These are phyloP conservation scores for Xylota segnis DNA, from an alignment of 2,888 invertebrate species.

Conservation along the genomic window DNA sequence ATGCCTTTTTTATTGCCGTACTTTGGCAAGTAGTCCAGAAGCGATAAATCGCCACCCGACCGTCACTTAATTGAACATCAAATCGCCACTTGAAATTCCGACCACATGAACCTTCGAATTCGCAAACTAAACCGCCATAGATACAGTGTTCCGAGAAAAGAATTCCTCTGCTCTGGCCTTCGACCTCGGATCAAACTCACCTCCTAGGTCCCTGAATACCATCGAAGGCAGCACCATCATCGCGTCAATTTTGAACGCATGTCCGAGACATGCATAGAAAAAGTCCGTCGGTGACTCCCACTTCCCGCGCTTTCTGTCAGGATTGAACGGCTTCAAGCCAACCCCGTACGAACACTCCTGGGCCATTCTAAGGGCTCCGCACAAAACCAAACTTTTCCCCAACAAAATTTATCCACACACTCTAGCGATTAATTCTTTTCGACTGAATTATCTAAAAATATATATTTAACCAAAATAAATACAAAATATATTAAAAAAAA, in stretches of 20 bases:
- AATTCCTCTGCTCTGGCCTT: neutral
- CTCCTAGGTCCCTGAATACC: constrained; percentile 79
- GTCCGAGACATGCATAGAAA: constrained; percentile 91
- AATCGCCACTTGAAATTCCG: neutral
- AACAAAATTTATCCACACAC: constrained; percentile 35
- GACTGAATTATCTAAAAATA: constrained; percentile 54
- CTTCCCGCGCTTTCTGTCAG: constrained; percentile 86
- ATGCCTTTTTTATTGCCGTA: constrained; percentile 25
- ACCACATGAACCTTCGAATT: neutral
- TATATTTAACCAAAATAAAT: constrained; percentile 49
- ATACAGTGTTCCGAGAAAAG: neutral
- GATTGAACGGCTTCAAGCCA: constrained; percentile 81
- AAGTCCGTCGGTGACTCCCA: constrained; percentile 92
- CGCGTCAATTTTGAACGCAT: constrained; percentile 93
- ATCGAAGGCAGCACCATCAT: constrained; percentile 89
- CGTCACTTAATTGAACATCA: constrained; percentile 7
- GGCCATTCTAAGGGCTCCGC: constrained; percentile 32
- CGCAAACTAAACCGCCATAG: constrained; percentile 2
- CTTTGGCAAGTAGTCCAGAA: neutral
- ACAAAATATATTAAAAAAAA: constrained; percentile 41
- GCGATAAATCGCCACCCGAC: neutral
- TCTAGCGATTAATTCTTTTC: constrained; percentile 13
- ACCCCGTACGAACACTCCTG: constrained; percentile 80
- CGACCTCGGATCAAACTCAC: constrained; percentile 78
- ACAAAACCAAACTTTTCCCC: constrained; percentile 25